Conservation (phyloP, 1,140 invertebrate genomes). For the Drosophila pandora region DNA sequence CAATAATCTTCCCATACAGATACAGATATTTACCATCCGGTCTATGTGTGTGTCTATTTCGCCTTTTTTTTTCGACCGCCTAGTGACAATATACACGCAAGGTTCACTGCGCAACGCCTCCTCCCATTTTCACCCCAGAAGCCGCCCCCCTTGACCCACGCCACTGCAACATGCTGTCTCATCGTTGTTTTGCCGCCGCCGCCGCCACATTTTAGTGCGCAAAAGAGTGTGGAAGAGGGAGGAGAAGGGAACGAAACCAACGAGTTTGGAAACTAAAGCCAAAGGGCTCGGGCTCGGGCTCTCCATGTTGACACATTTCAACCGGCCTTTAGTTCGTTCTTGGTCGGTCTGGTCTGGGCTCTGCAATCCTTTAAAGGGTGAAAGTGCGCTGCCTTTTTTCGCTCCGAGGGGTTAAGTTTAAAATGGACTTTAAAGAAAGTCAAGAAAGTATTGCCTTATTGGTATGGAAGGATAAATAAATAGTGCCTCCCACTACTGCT, state of each 20-base stretch:
- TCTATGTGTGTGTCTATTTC: conserved; percentile 36
- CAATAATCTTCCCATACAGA: conserved; percentile 60
- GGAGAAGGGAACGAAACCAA: conserved; percentile 22
- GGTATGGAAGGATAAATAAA: conserved; percentile 42
- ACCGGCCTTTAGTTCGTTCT: conserved; percentile 35
- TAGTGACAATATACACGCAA: conserved; percentile 74
- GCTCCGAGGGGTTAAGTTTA: background rate
- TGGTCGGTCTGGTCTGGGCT: background rate
- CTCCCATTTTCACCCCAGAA: conserved; percentile 18
- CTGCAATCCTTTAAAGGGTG: conserved; percentile 72
- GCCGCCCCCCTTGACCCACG: conserved; percentile 24
- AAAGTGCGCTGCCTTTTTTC: conserved; percentile 51
- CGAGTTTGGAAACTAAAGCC: conserved; percentile 37
- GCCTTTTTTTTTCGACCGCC: conserved; percentile 48
- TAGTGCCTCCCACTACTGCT: conserved; percentile 40
- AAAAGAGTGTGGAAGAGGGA: conserved; percentile 8
- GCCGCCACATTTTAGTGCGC: conserved; percentile 59
- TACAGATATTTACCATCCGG: conserved; percentile 7
- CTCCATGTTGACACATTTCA: conserved; percentile 75
- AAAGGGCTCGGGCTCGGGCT: conserved; percentile 8
- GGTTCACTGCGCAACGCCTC: conserved; percentile 72
- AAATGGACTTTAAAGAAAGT: background rate
- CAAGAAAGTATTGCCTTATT: no score
- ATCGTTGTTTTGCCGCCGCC: conserved; percentile 76
- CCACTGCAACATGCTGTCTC: conserved; percentile 70